Evolutionary conservation across 2,113 vertebrate species (phyloP).

Genomic region (Paracanthobrama guichenoti): DNA sequence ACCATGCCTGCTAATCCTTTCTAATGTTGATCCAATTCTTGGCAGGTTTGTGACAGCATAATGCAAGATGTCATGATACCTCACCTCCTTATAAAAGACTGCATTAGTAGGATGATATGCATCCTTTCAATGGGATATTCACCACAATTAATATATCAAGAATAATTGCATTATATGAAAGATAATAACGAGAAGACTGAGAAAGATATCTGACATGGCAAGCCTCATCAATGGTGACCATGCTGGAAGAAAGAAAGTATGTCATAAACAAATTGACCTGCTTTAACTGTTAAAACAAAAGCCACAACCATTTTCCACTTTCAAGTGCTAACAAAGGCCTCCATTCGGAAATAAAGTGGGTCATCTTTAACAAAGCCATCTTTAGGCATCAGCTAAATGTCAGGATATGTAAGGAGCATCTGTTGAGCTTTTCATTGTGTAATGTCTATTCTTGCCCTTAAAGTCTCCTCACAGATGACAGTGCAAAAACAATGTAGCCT

Average conservation of each 20-base stretch:
- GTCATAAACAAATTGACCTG: conserved; percentile 10
- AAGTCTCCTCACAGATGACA: not conserved
- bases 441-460: conserved; percentile 5
- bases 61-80: conserved; percentile 31
- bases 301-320: not conserved
- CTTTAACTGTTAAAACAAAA: conserved; percentile 17
- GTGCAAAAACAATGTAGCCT: not conserved
- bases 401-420: conserved; percentile 2
- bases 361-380: conserved; percentile 17
- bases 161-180: not conserved
- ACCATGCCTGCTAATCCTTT: conserved; percentile 44
- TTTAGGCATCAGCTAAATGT: conserved; percentile 23
- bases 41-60: conserved; percentile 33
- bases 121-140: not conserved
- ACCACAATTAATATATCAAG: not conserved
- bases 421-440: conserved; percentile 1
- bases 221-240: no score
- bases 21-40: conserved; percentile 36
- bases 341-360: conserved; percentile 28
- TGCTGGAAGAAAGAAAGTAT: not conserved
- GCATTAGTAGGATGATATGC: not conserved
- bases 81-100: conserved; percentile 5
- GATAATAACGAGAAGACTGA: not conserved
- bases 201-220: not conserved
- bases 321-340: not conserved